These are phyloP conservation scores for Macrosiphum euphorbiae DNA, from an alignment of 2,888 invertebrate genomes.

Conservation along the genomic window DNA sequence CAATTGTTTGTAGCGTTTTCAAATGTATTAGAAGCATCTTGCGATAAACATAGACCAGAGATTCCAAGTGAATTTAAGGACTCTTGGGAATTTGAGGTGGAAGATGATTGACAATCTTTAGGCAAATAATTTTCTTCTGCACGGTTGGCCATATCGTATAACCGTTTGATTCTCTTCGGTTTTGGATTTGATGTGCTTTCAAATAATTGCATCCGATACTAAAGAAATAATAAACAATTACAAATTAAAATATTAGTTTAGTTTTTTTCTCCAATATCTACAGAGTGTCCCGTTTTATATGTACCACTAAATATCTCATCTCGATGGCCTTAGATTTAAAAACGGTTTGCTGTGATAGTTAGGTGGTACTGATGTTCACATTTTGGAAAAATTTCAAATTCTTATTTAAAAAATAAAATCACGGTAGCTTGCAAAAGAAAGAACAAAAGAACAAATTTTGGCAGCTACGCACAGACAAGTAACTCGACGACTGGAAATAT, in stretches of 20 bases:
- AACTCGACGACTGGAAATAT: too few relatives aligned
- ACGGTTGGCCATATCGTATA: background rate
- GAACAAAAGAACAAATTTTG: too few relatives aligned
- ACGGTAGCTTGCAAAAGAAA: too few relatives aligned
- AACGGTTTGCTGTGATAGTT: too few relatives aligned
- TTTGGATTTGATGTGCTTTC: background rate
- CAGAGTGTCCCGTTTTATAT: too few relatives aligned
- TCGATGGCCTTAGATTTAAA: too few relatives aligned
- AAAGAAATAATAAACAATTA: background rate
- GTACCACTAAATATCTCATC: too few relatives aligned
- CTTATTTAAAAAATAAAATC: too few relatives aligned
- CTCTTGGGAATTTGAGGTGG: conserved; percentile 30
- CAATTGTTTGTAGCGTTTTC: conserved; percentile 39
- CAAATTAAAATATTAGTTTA: background rate
- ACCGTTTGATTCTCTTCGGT: conserved; percentile 42
- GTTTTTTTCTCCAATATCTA: background rate
- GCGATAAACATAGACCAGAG: conserved; percentile 3
- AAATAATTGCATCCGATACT: conserved; percentile 45
- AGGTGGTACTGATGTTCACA: too few relatives aligned
- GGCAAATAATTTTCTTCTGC: background rate
- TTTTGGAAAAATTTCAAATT: too few relatives aligned
- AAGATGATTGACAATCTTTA: background rate
- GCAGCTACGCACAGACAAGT: too few relatives aligned
- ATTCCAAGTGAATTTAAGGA: conserved; percentile 46
- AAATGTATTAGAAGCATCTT: conserved; percentile 26